Conservation (phyloP, 2,113 vertebrate species). For the Prionailurus viverrinus region DNA sequence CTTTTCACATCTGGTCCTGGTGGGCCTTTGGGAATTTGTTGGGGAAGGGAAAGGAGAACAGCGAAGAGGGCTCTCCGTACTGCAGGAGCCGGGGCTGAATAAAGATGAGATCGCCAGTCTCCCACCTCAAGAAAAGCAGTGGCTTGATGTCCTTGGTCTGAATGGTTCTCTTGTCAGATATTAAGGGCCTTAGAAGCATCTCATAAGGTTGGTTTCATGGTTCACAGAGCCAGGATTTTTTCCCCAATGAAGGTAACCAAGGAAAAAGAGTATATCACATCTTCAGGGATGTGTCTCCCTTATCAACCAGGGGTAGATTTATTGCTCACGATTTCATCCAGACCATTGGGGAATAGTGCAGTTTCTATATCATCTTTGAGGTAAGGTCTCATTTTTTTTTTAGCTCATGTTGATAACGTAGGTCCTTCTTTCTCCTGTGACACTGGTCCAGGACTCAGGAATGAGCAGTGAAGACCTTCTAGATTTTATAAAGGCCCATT, state of each 20-base stretch:
- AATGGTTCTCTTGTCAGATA: background rate
- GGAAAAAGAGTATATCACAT: background rate
- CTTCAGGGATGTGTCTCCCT: background rate
- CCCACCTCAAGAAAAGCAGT: background rate
- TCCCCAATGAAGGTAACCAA: background rate
- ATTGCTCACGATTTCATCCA: background rate
- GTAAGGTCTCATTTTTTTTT: background rate
- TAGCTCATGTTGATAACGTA: background rate
- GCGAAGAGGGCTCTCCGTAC: background rate
- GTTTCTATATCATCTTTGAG: background rate
- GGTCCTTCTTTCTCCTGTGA: background rate
- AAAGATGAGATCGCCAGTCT: background rate
- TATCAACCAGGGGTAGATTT: background rate
- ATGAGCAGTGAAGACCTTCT: background rate
- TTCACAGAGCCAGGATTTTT: background rate
- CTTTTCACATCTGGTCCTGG: constrained; percentile 83
- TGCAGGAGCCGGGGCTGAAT: background rate
- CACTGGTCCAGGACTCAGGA: background rate
- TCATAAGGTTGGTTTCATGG: background rate
- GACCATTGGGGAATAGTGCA: background rate
- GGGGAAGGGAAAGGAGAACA: constrained; percentile 66
- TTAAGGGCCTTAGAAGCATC: background rate
- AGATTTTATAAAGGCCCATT: background rate
- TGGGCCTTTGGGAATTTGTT: constrained; percentile 74
- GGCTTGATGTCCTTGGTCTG: background rate